Evolutionary conservation across 2,113 vertebrate genomes (phyloP).

Genomic region (Numida meleagris): DNA sequence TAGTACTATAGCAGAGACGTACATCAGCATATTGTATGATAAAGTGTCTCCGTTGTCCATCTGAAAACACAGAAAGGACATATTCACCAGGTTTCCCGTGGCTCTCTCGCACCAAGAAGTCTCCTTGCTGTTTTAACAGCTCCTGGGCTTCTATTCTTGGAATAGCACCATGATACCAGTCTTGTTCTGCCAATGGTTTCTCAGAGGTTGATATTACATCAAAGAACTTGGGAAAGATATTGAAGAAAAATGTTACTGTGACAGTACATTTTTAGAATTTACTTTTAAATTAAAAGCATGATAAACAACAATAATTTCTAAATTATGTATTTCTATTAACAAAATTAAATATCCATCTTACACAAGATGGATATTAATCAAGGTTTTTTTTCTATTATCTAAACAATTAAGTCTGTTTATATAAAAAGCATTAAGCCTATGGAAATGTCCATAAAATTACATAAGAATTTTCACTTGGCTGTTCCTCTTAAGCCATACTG

Average conservation of each 20-base stretch:
- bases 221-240: constrained; percentile 83
- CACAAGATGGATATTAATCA: neutral
- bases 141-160: constrained; percentile 96
- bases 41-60: constrained; percentile 94
- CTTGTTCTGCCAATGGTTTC: constrained; percentile 92
- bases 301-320: neutral
- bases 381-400: neutral
- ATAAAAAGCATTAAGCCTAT: neutral
- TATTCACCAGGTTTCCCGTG: constrained; percentile 99
- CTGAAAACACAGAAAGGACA: constrained; percentile 97
- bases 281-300: neutral
- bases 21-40: constrained; percentile 98
- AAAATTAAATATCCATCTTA: neutral
- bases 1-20: constrained; percentile 74
- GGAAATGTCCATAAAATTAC: neutral
- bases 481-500: neutral
- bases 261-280: neutral
- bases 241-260: constrained; percentile 14
- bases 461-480: neutral
- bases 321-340: neutral
- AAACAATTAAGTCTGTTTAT: neutral
- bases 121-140: constrained; percentile 93
- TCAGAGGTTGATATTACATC: constrained; percentile 91
- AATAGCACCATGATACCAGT: constrained; percentile 98
- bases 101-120: constrained; percentile 97